Base-by-base conservation (phyloP, 2,888 invertebrate genomes). In the Tipula lateralis region DNA sequence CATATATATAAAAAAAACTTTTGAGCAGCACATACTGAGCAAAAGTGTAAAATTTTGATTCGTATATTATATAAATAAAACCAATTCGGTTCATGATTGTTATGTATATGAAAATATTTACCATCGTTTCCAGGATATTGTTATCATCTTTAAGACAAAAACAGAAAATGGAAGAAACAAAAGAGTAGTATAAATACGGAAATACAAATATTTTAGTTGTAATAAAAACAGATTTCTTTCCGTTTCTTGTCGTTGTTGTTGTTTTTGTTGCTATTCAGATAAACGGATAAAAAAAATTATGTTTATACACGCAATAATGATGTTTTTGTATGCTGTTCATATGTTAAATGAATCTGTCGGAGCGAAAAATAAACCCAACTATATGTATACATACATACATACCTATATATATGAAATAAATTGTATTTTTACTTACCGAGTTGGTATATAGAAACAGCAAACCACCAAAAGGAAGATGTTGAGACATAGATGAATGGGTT, bases 401-500 rank as follows among this genome's bases (percentile, higher is more conserved):
- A 32, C 39, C 12, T 19, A 50, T 7, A 50, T 13, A 50, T 44
- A n/a, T 44, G 16, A n/a, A n/a, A 44, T 16, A 44, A n/a, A 44
- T 44, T 50, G 1, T 50, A 50, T 50, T 50, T 50, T 50, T 50
- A 50, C 44, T 50, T 16, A 50, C 44, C 44, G 16, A 50, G 44
- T 16, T 50, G 44, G 44, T 16, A 50, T n/a, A 32, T 7, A 66
- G 24, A 3, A 66, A 24, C 24, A 66, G 1, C 19, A 12, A 66
- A 19, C 9, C 24, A 9, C 1, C 9, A 16, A 24, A 24, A 24
- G 24, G 66, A 66, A 24, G 12, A 66, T 24, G 66, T 24, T 66
- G 66, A 66, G 66, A 66, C 66, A 66, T 66, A 66, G 66, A 66
- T 66, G 66, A 66, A 66, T 66, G 66, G 66, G 9, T 66, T 66